phyloP scores from a whole-genome alignment of 2,797 vertebrate species.

The Gymnoscopelus microlampas region DNA sequence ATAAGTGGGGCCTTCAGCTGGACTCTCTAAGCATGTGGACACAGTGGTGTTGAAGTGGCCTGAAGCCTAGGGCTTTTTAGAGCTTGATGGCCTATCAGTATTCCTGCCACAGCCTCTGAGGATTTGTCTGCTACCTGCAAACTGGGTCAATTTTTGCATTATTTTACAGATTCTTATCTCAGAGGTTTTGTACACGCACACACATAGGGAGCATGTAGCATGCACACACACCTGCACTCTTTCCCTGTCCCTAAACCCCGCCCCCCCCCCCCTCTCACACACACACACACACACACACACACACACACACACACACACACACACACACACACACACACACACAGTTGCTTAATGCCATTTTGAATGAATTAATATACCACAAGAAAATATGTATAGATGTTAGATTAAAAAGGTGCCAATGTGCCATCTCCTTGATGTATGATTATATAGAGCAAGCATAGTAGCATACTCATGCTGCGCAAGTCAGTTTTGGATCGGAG shows the following conservation, averaged over 20 bases:
- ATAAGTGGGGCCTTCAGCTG: constrained; percentile 50
- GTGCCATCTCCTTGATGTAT: constrained; percentile 52
- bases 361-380: constrained; percentile 54
- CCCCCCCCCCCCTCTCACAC: background rate
- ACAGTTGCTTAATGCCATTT: constrained; percentile 2
- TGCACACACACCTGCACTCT: constrained; percentile 63
- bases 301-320: constrained; percentile 8
- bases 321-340: background rate
- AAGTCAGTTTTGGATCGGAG: constrained; percentile 50
- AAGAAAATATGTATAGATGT: constrained; percentile 52
- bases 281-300: background rate
- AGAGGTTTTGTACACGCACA: constrained; percentile 45
- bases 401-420: constrained; percentile 51
- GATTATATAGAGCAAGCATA: constrained; percentile 22
- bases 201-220: constrained; percentile 6
- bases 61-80: constrained; percentile 66
- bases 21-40: constrained; percentile 39
- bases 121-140: constrained; percentile 81
- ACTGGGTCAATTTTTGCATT: constrained; percentile 84
- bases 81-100: constrained; percentile 76
- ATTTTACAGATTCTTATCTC: constrained; percentile 81
- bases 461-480: constrained; percentile 35
- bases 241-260: background rate
- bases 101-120: constrained; percentile 71
- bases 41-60: constrained; percentile 55